phyloP scores from a whole-genome alignment of 1,140 invertebrate genomes.

The Bradysia coprophila region DNA sequence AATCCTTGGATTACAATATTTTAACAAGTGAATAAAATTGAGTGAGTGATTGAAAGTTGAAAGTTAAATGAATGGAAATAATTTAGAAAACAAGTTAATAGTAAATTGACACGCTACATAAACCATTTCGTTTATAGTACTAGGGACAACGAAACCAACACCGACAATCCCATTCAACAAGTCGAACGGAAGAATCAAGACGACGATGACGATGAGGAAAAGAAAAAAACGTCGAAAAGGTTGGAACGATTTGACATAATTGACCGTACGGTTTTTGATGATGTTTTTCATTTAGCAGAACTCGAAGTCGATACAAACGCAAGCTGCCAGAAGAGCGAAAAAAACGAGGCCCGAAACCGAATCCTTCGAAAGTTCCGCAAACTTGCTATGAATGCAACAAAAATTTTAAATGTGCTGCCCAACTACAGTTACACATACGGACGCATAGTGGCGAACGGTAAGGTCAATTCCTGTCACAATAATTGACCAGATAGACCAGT shows the following conservation, averaged over 20 bases:
- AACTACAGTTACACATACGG: slow-evolving; percentile 34
- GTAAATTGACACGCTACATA: no score
- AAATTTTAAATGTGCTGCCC: slow-evolving; percentile 35
- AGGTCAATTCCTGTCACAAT: no score
- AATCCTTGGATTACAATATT: no score
- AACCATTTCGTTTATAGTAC: not conserved
- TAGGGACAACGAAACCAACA: slow-evolving; percentile 19
- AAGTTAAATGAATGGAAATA: no score
- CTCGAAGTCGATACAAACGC: slow-evolving; percentile 27
- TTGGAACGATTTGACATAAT: not conserved
- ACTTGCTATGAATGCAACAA: slow-evolving; percentile 34
- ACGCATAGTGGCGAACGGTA: not conserved
- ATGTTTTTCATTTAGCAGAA: not conserved
- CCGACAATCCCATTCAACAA: slow-evolving; percentile 9
- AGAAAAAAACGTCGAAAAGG: not conserved
- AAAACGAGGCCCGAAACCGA: slow-evolving; percentile 34
- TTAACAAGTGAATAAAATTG: no score
- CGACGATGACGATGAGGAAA: slow-evolving; percentile 7
- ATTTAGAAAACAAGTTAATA: no score
- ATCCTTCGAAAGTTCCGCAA: slow-evolving; percentile 31
- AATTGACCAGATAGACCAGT: no score
- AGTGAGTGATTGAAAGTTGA: no score
- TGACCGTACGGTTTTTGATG: no score
- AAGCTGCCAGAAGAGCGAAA: slow-evolving; percentile 32
- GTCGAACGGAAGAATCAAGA: slow-evolving; percentile 10